A percentile compares a stretch with the other conserved stretches of the same genome.
Evolutionary conservation across 2,888 invertebrate species (phyloP).

Genomic region (Ophion ventricosus): DNA sequence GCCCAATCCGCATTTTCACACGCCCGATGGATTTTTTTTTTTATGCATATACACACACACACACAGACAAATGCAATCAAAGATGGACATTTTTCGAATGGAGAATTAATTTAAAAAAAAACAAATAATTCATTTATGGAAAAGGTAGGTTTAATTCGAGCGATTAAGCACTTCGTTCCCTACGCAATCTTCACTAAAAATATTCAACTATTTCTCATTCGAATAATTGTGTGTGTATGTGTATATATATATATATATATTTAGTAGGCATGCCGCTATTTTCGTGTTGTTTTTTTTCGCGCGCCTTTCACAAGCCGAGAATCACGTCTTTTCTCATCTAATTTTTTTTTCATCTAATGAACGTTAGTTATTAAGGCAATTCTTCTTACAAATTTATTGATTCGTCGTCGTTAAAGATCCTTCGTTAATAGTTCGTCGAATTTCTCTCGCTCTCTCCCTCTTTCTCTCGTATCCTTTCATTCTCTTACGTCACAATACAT

Average conservation of each 20-base stretch:
- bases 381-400: conserved; percentile 74
- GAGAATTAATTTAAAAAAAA: not conserved
- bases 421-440: conserved; percentile 2
- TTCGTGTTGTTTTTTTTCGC: conserved; percentile 1
- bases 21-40: no score
- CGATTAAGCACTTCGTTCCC: no score
- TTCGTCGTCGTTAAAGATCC: conserved; percentile 62
- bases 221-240: not conserved
- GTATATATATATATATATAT: not conserved
- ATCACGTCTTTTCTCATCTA: conserved; percentile 23
- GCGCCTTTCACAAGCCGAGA: conserved; percentile 30
- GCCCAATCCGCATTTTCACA: conserved; percentile 9
- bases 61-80: not conserved
- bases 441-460: conserved; percentile 2
- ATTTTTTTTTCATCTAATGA: conserved; percentile 65
- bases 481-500: not conserved
- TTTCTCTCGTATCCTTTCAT: conserved; percentile 24
- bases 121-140: no score
- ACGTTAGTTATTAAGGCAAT: conserved; percentile 78
- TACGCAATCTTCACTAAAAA: not conserved
- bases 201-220: conserved; percentile 19
- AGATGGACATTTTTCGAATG: not conserved
- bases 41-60: not conserved
- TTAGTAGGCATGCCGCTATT: conserved; percentile 6
- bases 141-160: no score